These are phyloP conservation scores for Catamblyrhynchus diadema DNA, from an alignment of 2,797 vertebrate species.

Conservation along the genomic window DNA sequence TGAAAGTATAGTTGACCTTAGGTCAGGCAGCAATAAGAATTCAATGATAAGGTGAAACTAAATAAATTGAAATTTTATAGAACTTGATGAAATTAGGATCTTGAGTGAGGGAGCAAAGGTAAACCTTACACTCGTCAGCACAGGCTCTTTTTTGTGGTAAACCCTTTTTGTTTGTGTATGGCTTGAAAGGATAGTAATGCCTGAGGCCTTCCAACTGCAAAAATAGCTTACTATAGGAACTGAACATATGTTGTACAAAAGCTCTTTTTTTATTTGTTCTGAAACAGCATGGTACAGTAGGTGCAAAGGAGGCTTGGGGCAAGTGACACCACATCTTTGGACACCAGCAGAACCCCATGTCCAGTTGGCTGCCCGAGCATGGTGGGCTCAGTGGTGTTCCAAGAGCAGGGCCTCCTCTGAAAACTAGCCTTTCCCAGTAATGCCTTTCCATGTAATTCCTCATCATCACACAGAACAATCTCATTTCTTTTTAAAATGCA, in stretches of 20 bases:
- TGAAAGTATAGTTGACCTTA: not conserved
- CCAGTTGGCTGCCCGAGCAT: fast-evolving
- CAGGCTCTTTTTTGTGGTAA: conserved; percentile 48
- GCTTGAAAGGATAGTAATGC: conserved; percentile 41
- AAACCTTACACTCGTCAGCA: conserved; percentile 27
- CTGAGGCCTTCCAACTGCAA: conserved; percentile 64
- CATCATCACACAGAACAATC: not conserved
- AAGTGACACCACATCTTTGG: not conserved
- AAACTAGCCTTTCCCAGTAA: not conserved
- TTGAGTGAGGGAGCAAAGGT: conserved; percentile 19
- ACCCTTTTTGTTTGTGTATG: conserved; percentile 48
- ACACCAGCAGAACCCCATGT: fast-evolving
- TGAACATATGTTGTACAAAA: conserved; percentile 60
- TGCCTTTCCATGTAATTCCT: not conserved
- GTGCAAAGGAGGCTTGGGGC: not conserved
- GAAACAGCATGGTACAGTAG: not conserved
- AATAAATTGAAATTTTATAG: not conserved
- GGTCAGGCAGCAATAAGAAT: not conserved
- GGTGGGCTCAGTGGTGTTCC: not conserved
- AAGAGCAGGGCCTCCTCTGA: not conserved
- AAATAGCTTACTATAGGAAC: conserved; percentile 61
- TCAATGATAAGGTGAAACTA: not conserved
- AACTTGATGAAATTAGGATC: conserved; percentile 35
- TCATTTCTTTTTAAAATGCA: not conserved
- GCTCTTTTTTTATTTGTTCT: conserved; percentile 67